Base-by-base conservation (phyloP, 2,888 invertebrate species). In the Stictocephala bisonia region DNA sequence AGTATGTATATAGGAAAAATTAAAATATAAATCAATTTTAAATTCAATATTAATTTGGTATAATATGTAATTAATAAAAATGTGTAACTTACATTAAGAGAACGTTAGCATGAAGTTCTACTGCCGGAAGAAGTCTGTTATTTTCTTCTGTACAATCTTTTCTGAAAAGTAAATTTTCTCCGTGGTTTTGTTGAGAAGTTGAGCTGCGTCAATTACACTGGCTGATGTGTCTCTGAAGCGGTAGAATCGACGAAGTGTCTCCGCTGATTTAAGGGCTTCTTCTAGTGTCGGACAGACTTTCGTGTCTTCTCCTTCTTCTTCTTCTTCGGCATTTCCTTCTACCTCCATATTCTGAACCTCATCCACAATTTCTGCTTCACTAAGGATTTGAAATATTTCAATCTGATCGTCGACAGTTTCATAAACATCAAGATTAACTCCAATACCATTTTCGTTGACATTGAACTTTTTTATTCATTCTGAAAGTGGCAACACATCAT, bases 201-300 rank as follows among this genome's bases (percentile, higher is more conserved):
- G 56, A 26, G 15, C 56, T 56, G 56, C 56, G 15, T 56, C 29
- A 13, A 24, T 15, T 29, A 26, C 26, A 26, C 9, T 29, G 27
- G 56, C 26, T 13, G 56, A 56, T 13, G 56, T n/a, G 24, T 56
- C 56, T 56, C 56, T 22, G 56, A 56, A 56, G 15, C 56, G 56
- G 56, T 24, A 56, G 13, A 56, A 56, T 29, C 26, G 7, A n/a
- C 27, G 4, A 56, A 56, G 56, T 27, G 27, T 56, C 7, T 56
- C 29, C 20, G 56, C 56, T 26, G 56, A 22, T 56, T 29, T 26
- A 15, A 56, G 18, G 15, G 56, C 56, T 56, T 29, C 56, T 56
- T 56, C 24, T 26, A 26, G 20, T 56, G 56, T 24, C 26, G 26
- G 29, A n/a, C 24, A 22, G 24, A 24, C 56, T 22, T 6, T 26